Evolutionary conservation across 2,797 vertebrate genomes (phyloP).

Genomic region (Adelosebastes latens): DNA sequence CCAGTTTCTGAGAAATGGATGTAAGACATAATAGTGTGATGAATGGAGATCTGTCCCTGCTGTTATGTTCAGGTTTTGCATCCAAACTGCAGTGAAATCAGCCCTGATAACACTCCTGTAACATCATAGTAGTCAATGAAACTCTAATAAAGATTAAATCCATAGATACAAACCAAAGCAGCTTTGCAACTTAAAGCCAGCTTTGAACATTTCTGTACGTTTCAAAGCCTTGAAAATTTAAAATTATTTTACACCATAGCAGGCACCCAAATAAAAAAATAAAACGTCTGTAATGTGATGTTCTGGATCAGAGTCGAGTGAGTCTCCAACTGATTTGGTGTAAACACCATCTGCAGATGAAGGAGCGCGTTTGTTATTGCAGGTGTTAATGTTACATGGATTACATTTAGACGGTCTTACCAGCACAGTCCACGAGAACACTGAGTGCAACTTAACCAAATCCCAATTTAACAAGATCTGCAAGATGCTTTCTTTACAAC

Average conservation of each 20-base stretch:
- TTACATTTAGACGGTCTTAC: background rate
- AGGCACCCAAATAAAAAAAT: background rate
- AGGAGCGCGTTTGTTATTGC: slow-evolving; percentile 8
- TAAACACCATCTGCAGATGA: slow-evolving; percentile 17
- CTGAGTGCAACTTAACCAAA: background rate
- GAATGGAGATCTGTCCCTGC: no score
- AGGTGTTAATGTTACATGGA: background rate
- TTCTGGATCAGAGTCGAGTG: background rate
- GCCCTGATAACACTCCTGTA: no score
- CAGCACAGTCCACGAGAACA: background rate
- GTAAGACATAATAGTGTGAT: no score
- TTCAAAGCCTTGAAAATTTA: background rate
- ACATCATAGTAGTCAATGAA: no score
- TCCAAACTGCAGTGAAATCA: no score
- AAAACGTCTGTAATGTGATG: background rate
- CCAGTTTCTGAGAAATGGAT: no score
- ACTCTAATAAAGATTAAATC: no score
- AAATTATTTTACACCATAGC: background rate
- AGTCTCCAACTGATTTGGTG: background rate
- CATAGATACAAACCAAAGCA: no score
- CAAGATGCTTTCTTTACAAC: background rate
- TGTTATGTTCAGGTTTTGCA: no score
- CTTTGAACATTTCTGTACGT: background rate
- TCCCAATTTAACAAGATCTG: background rate
- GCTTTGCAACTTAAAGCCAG: no score